Conservation (phyloP, 2,113 vertebrate genomes). For the Cephalopholis sonnerati region DNA sequence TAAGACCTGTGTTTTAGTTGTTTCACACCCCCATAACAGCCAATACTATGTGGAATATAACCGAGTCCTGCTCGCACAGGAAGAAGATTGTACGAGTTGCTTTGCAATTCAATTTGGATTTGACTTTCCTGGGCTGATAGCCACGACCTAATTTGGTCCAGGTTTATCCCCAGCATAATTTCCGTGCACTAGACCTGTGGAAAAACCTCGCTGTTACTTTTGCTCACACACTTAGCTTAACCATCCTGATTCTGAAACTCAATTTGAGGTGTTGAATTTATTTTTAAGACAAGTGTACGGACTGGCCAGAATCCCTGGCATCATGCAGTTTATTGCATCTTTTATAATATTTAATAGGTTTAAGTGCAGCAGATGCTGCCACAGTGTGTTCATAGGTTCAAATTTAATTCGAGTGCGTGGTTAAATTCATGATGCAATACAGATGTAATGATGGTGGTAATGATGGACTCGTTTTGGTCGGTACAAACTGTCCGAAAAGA, state of each 20-base stretch:
- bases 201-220: slow-evolving; percentile 28
- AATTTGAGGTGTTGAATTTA: slow-evolving; percentile 1
- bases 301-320: background rate
- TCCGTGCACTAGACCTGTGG: background rate
- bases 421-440: background rate
- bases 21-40: slow-evolving; percentile 48
- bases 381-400: background rate
- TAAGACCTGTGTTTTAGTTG: slow-evolving; percentile 29
- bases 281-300: slow-evolving; percentile 2
- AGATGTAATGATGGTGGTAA: background rate
- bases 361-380: background rate
- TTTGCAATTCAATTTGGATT: slow-evolving; percentile 58
- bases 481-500: background rate
- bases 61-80: background rate
- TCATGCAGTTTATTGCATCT: background rate
- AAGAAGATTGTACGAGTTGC: slow-evolving; percentile 21
- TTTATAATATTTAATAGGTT: slow-evolving; percentile 1
- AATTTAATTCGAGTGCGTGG: background rate
- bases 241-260: slow-evolving; percentile 16
- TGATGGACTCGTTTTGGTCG: background rate
- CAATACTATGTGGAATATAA: slow-evolving; percentile 25
- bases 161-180: slow-evolving; percentile 10
- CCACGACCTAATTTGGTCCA: slow-evolving; percentile 32
- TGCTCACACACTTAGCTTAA: background rate
- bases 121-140: slow-evolving; percentile 38